These are phyloP conservation scores for Xyliphius kryptos DNA, from an alignment of 2,113 vertebrate species.

Conservation along the genomic window DNA sequence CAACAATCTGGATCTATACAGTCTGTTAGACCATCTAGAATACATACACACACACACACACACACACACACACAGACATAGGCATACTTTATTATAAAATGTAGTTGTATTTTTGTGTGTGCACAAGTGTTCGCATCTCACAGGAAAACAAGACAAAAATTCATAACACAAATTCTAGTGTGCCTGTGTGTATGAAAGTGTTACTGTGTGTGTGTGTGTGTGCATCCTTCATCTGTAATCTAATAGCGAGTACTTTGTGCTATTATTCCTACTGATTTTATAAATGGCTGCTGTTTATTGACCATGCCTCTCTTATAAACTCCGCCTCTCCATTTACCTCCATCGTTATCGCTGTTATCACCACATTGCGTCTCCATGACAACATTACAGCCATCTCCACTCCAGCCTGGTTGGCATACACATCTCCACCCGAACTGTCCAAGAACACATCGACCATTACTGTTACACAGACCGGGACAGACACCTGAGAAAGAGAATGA, in stretches of 20 bases:
- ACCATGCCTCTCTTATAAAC: slow-evolving; percentile 1
- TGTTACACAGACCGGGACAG: slow-evolving; percentile 92
- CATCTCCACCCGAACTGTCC: slow-evolving; percentile 98
- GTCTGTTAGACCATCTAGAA: slow-evolving; percentile 89
- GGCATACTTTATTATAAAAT: neutral
- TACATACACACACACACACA: slow-evolving; percentile 31
- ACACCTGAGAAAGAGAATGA: slow-evolving; percentile 70
- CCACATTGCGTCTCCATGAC: slow-evolving; percentile 98
- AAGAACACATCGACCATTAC: slow-evolving; percentile 92
- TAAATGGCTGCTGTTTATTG: slow-evolving; percentile 9
- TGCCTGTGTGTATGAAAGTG: no score
- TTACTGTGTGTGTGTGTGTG: neutral
- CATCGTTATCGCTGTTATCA: slow-evolving; percentile 92
- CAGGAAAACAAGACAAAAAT: no score
- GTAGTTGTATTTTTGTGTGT: no score
- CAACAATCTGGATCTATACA: slow-evolving; percentile 96
- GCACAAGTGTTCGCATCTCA: neutral
- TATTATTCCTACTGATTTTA: neutral
- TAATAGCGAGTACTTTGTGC: slow-evolving; percentile 11
- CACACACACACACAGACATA: neutral
- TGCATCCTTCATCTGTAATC: neutral
- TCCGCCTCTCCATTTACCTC: slow-evolving; percentile 70
- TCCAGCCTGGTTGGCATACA: slow-evolving; percentile 96
- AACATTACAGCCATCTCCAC: slow-evolving; percentile 85
- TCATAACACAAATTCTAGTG: no score